These are phyloP conservation scores for Therioaphis trifolii DNA, from an alignment of 2,888 invertebrate genomes.

Conservation along the genomic window DNA sequence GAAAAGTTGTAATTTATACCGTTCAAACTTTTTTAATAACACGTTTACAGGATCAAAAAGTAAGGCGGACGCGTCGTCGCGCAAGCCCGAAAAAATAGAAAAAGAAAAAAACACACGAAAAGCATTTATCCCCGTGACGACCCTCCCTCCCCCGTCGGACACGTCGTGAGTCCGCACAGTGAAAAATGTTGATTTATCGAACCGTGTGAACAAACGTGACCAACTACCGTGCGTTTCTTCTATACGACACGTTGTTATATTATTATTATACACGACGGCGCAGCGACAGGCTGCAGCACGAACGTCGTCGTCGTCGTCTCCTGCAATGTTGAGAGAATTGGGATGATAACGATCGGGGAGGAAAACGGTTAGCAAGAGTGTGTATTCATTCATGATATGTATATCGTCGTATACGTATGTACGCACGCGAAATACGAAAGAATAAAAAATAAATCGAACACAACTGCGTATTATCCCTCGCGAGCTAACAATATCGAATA, in stretches of 20 bases:
- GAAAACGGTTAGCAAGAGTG: not conserved
- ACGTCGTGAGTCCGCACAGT: too few relatives aligned
- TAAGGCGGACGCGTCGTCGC: not conserved
- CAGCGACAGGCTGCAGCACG: not conserved
- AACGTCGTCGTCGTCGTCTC: too few relatives aligned
- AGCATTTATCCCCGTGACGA: conserved; percentile 16
- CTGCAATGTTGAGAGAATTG: not conserved
- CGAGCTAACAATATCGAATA: not conserved
- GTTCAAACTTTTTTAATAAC: conserved; percentile 58
- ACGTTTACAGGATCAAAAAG: conserved; percentile 6
- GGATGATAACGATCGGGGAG: not conserved
- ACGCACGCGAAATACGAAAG: not conserved
- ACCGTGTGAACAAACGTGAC: not conserved
- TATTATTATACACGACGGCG: too few relatives aligned
- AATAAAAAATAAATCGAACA: not conserved
- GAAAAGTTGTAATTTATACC: conserved; percentile 35
- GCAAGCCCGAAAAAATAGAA: not conserved
- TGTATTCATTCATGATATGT: not conserved
- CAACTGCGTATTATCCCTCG: not conserved
- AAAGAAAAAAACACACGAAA: conserved; percentile 20
- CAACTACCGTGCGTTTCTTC: not conserved
- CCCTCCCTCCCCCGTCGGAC: not conserved
- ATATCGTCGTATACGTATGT: not conserved
- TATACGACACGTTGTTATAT: too few relatives aligned
- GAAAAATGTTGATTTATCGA: not conserved